Evolutionary conservation across 2,888 invertebrate species (phyloP), one percentile per base, ranked within the genome.

Genomic region (Epirrita christyi): DNA sequence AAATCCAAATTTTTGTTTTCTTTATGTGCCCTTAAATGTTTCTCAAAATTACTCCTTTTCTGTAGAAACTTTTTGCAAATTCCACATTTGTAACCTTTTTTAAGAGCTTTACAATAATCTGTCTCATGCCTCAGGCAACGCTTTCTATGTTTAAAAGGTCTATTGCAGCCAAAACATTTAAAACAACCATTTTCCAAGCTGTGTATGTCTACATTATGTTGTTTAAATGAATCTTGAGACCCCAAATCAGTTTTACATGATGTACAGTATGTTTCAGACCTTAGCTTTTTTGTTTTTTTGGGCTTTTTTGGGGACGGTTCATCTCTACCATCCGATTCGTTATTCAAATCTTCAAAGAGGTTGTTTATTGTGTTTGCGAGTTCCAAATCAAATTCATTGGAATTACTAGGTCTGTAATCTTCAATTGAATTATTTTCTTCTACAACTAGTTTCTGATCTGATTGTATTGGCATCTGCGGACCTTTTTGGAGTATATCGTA

Each of bases 151-250:
- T 78, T 83, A 58, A 86, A 88, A 0, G 71, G 65, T 65, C 85
- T 88, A 1, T 83, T 83, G 53, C 91, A 92, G 0, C 91, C 91
- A 55, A 86, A 91, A 67, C 91, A 92, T 63, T 83, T 85, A 37
- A 75, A 87, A 1, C 71, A 7, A 0, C 77, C 80, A 47, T 78
- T 64, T 3, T 73, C 69, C 59, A 86, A 77, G 0, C 88, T 84
- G 56, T 90, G 89, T 6, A 59, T 65, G 50, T 80, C 68, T 1
- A 72, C 65, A 59, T 86, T 89, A 42, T 91, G 91, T 1, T 55
- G 27, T 0, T 60, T 59, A 14, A 85, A 66, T 4, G 67, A 69
- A 1, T 81, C 76, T 9, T 54, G 42, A 10, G 60, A 75, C 36
- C 73, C 69, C 10, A 83, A 78, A 49, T 89, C 82, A 45, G 72